Percentiles rank a stretch among this genome's conserved stretches.
Conservation (phyloP, 2,113 vertebrate species). For the Myodes glareolus region DNA sequence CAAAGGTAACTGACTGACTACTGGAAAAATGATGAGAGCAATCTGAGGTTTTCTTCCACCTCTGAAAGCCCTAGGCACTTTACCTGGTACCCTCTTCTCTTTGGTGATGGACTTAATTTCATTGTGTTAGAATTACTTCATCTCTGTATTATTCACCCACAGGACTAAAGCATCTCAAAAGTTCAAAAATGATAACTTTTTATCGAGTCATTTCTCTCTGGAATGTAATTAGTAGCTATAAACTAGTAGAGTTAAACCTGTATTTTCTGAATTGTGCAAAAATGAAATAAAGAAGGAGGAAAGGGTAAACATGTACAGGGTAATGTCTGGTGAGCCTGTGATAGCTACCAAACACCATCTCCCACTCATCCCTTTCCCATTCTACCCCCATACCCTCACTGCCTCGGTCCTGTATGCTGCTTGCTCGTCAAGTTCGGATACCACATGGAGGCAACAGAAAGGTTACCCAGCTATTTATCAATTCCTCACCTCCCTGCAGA, state of each 20-base stretch:
- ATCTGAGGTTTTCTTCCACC: not conserved
- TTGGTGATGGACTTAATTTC: not conserved
- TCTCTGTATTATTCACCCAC: not conserved
- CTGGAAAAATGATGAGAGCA: not conserved
- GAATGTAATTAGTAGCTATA: not conserved
- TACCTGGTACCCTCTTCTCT: not conserved
- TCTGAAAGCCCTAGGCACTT: not conserved
- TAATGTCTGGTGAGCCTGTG: too few relatives aligned
- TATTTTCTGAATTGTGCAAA: not conserved
- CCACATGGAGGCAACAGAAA: conserved; percentile 10
- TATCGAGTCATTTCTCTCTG: not conserved
- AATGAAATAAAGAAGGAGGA: not conserved
- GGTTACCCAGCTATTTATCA: conserved; percentile 66
- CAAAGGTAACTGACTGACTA: not conserved
- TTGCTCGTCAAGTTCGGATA: conserved; percentile 18
- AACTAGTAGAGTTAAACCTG: not conserved
- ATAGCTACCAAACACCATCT: not conserved
- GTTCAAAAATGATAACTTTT: not conserved
- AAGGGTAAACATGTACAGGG: not conserved
- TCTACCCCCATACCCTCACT: not conserved
- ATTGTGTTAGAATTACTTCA: not conserved
- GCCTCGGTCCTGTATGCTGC: not conserved
- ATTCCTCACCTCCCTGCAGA: conserved; percentile 79
- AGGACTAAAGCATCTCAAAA: not conserved
- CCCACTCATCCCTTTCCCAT: not conserved